Evolutionary conservation across 2,113 vertebrate genomes (phyloP), one percentile per base, ranked within the genome.

Genomic region (Mustelus asterias): DNA sequence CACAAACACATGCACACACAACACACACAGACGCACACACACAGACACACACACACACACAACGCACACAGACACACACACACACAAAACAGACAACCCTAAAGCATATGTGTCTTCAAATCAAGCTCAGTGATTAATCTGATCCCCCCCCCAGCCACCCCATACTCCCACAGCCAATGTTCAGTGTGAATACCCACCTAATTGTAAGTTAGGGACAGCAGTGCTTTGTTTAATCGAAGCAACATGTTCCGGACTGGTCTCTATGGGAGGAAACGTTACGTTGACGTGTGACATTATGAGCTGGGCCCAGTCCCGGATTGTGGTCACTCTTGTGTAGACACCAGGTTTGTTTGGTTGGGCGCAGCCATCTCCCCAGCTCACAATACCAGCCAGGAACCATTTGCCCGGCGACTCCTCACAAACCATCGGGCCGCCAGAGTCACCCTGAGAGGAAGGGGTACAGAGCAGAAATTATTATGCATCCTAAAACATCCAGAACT

Each of bases 281-380:
- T 65, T 37, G 1, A 67, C 16, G 37, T 11, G 96, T 14, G 96
- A 93, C 0, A 97, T 97, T 1, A 96, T 96, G 92, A 97, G 97
- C 86, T 98, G 96, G 97, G 99, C 99, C 99, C 99, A 99, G 97
- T 98, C 98, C 16, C 97, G 97, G 96, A 99, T 98, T 96, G 96
- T 97, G 96, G 98, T 99, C 44, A 99, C 97, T 0, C 98, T 98
- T 5, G 99, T 97, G 33, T 99, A 99, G 96, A 99, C 98, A 0
- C 99, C 99, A 0, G 99, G 99, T 33, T 97, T 97, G 96, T 98
- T 98, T 96, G 98, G 97, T 97, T 98, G 98, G 0, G 98, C 99
- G 33, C 99, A 99, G 63, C 99, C 99, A 0, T 98, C 97, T 0
- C 99, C 99, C 99, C 99, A 99, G 94, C 99, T 99, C 97, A 99